Conservation (phyloP, 1,140 invertebrate genomes). For the Sarcophaga peregrina region DNA sequence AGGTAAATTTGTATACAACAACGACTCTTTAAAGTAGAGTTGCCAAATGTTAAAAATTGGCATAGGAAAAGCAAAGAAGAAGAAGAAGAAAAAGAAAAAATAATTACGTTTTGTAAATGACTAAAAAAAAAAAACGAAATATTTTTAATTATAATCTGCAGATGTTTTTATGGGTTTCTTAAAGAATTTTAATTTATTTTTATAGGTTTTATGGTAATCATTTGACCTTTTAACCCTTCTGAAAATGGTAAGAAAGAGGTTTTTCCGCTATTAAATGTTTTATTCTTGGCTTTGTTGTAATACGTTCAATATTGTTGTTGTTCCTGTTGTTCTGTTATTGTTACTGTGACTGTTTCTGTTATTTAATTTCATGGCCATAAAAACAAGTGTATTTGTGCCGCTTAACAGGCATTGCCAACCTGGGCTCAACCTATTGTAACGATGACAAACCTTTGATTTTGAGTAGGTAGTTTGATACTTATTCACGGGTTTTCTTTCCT, state of each 20-base stretch:
- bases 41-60: background rate
- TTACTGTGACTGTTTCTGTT: slow-evolving; percentile 15
- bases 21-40: background rate
- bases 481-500: slow-evolving; percentile 26
- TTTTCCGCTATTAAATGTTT: slow-evolving; percentile 30
- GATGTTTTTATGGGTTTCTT: slow-evolving; percentile 36
- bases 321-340: background rate
- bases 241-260: background rate
- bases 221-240: slow-evolving; percentile 40
- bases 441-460: slow-evolving; percentile 19
- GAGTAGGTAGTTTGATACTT: slow-evolving; percentile 20
- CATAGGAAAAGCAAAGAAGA: background rate
- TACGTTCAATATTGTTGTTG: background rate
- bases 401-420: background rate
- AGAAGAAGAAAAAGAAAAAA: background rate
- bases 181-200: slow-evolving; percentile 40
- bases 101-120: background rate
- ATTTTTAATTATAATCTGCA: slow-evolving; percentile 21
- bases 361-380: slow-evolving; percentile 37
- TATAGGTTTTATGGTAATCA: slow-evolving; percentile 39
- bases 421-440: background rate
- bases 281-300: background rate
- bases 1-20: too few species aligned
- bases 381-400: slow-evolving; percentile 31
- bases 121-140: background rate